These are phyloP conservation scores for Pyrochroa serraticornis DNA, from an alignment of 2,888 invertebrate genomes.

Conservation along the genomic window DNA sequence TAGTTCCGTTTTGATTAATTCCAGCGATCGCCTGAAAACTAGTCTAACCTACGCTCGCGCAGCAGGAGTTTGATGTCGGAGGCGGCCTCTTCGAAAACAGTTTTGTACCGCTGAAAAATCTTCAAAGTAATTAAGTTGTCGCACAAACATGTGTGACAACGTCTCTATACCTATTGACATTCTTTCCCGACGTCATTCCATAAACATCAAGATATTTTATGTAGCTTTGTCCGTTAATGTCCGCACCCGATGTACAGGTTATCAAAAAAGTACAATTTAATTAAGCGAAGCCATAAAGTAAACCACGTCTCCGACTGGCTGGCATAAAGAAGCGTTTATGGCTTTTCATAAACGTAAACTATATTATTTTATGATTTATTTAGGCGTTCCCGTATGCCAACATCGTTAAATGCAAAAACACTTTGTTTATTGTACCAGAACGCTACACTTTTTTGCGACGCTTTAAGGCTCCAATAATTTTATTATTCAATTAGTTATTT, in stretches of 20 bases:
- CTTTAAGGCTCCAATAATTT: conserved; percentile 16
- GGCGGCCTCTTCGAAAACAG: no score
- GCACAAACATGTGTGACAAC: no score
- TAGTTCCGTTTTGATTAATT: no score
- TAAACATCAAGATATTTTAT: conserved; percentile 25
- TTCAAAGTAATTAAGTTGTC: no score
- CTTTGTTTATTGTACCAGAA: conserved; percentile 9
- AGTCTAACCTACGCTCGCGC: no score
- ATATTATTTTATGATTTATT: conserved; percentile 35
- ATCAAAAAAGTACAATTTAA: conserved; percentile 31
- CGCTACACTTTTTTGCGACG: conserved; percentile 17
- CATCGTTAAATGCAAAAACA: conserved; percentile 16
- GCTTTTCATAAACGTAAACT: conserved; percentile 28
- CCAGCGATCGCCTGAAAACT: no score
- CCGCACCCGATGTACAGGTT: conserved; percentile 21
- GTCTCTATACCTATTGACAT: no score
- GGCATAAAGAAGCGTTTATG: conserved; percentile 29
- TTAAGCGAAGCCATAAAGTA: conserved; percentile 32
- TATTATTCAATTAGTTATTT: conserved; percentile 14
- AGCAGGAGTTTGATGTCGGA: no score
- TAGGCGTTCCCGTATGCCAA: conserved; percentile 19
- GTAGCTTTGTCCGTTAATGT: conserved; percentile 28
- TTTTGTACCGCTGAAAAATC: no score
- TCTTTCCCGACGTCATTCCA: conserved; percentile 12
- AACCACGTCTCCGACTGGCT: conserved; percentile 23